Evolutionary conservation across 2,113 vertebrate genomes (phyloP).

Genomic region (Taxidea taxus): DNA sequence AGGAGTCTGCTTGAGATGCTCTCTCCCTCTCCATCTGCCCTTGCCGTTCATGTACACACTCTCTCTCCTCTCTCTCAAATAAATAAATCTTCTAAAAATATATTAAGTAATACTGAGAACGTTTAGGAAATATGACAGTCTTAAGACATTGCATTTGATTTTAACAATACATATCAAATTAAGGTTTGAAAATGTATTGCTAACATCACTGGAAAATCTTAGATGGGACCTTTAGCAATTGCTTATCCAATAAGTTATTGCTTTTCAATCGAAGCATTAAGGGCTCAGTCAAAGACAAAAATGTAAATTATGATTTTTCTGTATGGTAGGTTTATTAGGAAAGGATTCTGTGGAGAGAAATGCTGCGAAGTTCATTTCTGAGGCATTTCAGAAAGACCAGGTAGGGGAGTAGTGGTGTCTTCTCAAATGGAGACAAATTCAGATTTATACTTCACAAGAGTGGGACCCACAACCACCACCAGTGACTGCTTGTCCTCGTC

Average conservation of each 20-base stretch:
- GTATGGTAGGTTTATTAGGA: neutral
- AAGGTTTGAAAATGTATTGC: neutral
- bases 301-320: neutral
- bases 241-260: neutral
- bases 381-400: constrained; percentile 25
- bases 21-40: neutral
- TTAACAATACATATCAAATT: neutral
- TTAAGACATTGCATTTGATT: constrained; percentile 10
- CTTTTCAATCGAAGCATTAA: neutral
- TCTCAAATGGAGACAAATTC: neutral
- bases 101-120: neutral
- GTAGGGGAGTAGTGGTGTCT: neutral
- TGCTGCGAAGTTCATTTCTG: neutral
- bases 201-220: neutral
- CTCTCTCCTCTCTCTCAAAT: neutral
- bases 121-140: neutral
- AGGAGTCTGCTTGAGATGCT: neutral
- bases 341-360: neutral
- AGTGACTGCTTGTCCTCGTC: neutral
- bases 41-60: neutral
- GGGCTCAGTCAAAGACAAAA: neutral
- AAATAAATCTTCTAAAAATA: neutral
- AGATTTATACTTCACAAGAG: neutral
- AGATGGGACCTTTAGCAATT: too few relatives aligned
- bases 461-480: neutral